A percentile compares a stretch with the other conserved stretches of the same genome.
Evolutionary conservation across 1,140 invertebrate species (phyloP).

Genomic region (Arion vulgaris): DNA sequence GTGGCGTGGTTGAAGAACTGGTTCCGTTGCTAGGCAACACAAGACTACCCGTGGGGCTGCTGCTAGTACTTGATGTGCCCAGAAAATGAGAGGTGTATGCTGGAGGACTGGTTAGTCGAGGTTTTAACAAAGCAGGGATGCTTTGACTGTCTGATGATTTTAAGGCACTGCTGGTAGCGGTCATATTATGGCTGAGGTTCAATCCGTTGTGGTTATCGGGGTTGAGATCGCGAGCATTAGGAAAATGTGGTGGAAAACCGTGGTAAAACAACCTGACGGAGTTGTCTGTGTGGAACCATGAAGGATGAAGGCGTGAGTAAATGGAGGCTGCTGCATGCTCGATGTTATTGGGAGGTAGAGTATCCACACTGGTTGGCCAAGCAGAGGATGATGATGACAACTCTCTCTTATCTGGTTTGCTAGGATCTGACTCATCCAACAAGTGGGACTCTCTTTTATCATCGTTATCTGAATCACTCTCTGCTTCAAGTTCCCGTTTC

Average conservation of each 20-base stretch:
- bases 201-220: constrained; percentile 58
- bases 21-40: constrained; percentile 43
- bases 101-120: constrained; percentile 27
- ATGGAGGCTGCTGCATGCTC: neutral
- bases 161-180: constrained; percentile 65
- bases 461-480: constrained; percentile 44
- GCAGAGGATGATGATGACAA: neutral
- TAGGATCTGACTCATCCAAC: constrained; percentile 30
- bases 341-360: neutral
- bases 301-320: neutral
- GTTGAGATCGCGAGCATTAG: constrained; percentile 31
- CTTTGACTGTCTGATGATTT: constrained; percentile 54
- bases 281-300: constrained; percentile 6
- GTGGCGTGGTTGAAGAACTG: constrained; percentile 25
- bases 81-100: constrained; percentile 6
- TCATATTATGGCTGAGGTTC: constrained; percentile 48
- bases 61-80: constrained; percentile 35
- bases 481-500: constrained; percentile 32
- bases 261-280: constrained; percentile 41
- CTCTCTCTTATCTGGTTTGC: constrained; percentile 30
- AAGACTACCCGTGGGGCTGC: constrained; percentile 48
- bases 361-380: neutral
- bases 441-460: constrained; percentile 30
- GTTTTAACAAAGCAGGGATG: constrained; percentile 32
- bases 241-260: constrained; percentile 44